phyloP scores from a whole-genome alignment of 2,113 vertebrate species.

The Pyxicephalus adspersus region DNA sequence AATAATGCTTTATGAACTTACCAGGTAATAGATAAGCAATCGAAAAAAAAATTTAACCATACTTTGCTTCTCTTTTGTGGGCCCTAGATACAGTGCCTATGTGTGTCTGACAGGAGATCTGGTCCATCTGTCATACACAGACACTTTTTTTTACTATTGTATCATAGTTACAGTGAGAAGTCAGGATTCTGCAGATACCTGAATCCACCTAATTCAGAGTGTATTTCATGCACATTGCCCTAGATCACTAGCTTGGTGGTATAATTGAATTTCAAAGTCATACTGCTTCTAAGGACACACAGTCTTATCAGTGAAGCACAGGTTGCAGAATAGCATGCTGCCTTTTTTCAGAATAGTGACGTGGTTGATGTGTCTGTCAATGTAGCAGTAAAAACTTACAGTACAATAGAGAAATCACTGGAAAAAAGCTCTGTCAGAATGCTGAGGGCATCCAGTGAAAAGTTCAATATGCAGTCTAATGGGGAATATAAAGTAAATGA shows the following conservation, averaged over 20 bases:
- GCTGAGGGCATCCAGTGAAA: neutral
- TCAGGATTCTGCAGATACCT: no score
- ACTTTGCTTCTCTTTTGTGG: no score
- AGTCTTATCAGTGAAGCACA: constrained; percentile 5
- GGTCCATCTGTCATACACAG: no score
- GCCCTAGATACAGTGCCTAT: no score
- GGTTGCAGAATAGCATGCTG: constrained; percentile 10
- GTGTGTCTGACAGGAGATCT: no score
- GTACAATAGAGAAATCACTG: constrained; percentile 4
- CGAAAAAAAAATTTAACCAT: no score
- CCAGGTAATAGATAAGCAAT: no score
- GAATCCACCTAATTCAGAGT: no score
- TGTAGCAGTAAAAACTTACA: neutral
- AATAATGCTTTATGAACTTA: no score
- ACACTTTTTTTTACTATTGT: no score
- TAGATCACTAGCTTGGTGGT: neutral
- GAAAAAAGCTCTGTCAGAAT: neutral
- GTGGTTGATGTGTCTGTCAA: neutral
- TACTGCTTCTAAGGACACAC: neutral
- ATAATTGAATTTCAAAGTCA: constrained; percentile 27
- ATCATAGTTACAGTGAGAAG: no score
- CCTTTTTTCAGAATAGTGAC: neutral
- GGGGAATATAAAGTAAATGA: neutral
- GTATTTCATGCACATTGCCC: neutral
- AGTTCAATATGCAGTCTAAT: neutral